Base-by-base conservation (phyloP, 2,888 invertebrate genomes). In the Apamea anceps region DNA sequence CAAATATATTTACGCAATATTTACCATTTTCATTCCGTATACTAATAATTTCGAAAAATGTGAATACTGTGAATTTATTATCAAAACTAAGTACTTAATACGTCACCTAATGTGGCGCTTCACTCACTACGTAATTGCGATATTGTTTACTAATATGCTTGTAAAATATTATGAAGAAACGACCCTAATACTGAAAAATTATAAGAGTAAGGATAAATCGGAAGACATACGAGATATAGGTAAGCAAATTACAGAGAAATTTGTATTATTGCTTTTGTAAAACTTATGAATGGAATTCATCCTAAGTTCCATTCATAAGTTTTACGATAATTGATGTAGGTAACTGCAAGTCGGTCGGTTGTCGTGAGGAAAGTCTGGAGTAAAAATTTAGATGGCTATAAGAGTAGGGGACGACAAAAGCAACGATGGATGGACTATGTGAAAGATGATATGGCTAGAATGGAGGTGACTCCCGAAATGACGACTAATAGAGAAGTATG, bases 81-180 rank as follows among this genome's bases (percentile, higher is more conserved):
- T 77, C 18, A 60, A 51, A 37, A 77, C 12, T 60, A 78, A 60
- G 21, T 67, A 60, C n/a, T 12, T 32, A 21, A 15, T 68, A 68
- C 79, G 42, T 45, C n/a, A 63, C 32, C n/a, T 32, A 73, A 60
- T 80, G 80, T 28, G 51, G 32, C n/a, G 25, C 8, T 80, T 80
- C 74, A 74, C 45, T 54, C 45, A 54, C 45, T 48, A 68, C n/a
- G 54, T 60, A 28, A 74, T 74, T 54, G n/a, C 25, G 45, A 74
- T 63, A 81, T 74, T 81, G 62, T 74, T 68, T 45, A 81, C 3
- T 32, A 48, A 48, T 32, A 66, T 25, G n/a, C 12, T 42, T 42
- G 37, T 60, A 21, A 80, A 66, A 62, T 21, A 81, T 62, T 54
- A 15, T 60, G 48, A 37, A 28, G 12, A 60, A 32, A n/a, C 2